Evolutionary conservation across 2,113 vertebrate species (phyloP), one percentile per base, ranked within the genome.

Genomic region (Triplophysa dalaica): DNA sequence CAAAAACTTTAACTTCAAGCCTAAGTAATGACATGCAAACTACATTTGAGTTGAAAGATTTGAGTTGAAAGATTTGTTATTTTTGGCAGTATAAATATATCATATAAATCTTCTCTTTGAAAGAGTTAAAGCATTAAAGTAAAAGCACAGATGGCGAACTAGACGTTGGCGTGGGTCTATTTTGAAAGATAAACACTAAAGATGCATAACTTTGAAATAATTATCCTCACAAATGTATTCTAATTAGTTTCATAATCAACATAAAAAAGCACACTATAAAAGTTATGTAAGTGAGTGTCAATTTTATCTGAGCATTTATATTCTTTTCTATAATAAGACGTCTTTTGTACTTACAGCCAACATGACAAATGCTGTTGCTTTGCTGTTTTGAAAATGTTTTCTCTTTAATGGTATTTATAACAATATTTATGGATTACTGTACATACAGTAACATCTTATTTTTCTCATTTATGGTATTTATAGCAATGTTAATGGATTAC

Each of bases 161-260:
- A 72, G 50, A 33, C n/a, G 52, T 54, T 29, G 19, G 24, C 8
- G 26, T 33, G 7, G 52, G 17, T 58, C 26, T 16, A 13, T 41
- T 38, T 72, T 58, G 2, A 73, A 58, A 72, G 29, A 21, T 38
- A 14, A 58, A 72, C 11, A 72, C 17, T 54, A 58, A 26, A 58
- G 52, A 58, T n/a, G 5, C 1, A 14, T 72, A 26, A 58, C 17
- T 56, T 56, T 70, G 69, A 70, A 58, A 70, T 54, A 52, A 70
- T 54, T 33, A 56, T 29, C 48, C 13, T 41, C 5, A 29, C 48
- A 54, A 29, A 41, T 58, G 2, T 9, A 19, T 29, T 60, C 70
- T 41, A 29, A 9, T 41, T 73, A 73, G 0, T 29, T 72, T 72
- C 17, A 56, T 8, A 10, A n/a, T 52, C 17, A 22, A 22, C 13